A percentile compares a stretch with the other conserved stretches of the same genome.
Conservation (phyloP, 2,113 vertebrate species). For the Etheostoma cragini region DNA sequence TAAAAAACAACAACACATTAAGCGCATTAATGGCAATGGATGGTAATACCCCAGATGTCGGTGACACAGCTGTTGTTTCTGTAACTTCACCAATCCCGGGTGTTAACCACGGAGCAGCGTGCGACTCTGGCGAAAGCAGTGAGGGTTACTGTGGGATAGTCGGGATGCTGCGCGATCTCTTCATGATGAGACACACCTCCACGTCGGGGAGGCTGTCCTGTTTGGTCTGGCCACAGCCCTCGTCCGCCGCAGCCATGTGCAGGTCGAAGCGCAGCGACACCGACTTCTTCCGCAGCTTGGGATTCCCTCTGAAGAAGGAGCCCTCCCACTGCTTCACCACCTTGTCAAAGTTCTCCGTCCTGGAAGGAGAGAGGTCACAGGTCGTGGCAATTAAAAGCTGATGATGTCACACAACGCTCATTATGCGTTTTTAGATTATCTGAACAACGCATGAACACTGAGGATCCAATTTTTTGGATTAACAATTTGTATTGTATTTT, state of each 20-base stretch:
- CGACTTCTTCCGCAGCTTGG: slow-evolving; percentile 94
- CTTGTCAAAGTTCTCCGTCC: slow-evolving; percentile 96
- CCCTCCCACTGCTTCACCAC: slow-evolving; percentile 98
- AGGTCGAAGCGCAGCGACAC: slow-evolving; percentile 97
- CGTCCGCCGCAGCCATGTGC: slow-evolving; percentile 92
- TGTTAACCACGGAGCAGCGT: not conserved
- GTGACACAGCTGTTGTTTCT: not conserved
- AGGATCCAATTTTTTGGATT: too few species aligned
- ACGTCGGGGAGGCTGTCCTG: slow-evolving; percentile 91
- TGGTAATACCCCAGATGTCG: not conserved
- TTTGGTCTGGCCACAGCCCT: slow-evolving; percentile 87
- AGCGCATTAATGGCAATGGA: slow-evolving; percentile 16
- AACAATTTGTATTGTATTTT: too few species aligned
- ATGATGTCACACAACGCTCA: not conserved
- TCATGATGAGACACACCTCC: slow-evolving; percentile 96
- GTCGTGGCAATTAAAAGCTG: not conserved
- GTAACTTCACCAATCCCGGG: not conserved
- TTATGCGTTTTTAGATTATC: not conserved
- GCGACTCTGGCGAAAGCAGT: not conserved
- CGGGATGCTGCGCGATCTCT: slow-evolving; percentile 93
- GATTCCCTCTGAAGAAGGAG: slow-evolving; percentile 98
- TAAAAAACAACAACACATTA: slow-evolving; percentile 31
- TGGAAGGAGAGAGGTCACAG: slow-evolving; percentile 58
- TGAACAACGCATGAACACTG: not conserved
- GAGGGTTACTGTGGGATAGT: slow-evolving; percentile 87